Conservation (phyloP, 2,797 vertebrate species). For the Falco cherrug region DNA sequence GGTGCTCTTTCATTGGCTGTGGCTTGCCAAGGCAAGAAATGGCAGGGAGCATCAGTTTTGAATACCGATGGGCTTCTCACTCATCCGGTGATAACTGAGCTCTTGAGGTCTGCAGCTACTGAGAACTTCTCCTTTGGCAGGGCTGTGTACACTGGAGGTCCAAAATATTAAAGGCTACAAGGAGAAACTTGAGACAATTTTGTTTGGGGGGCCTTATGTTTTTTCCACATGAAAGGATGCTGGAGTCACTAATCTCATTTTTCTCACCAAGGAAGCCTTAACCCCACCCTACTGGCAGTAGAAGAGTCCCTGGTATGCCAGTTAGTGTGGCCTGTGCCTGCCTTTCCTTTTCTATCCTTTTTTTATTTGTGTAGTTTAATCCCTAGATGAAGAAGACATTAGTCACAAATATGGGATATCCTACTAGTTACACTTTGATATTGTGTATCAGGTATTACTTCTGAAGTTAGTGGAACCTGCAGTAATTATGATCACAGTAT, state of each 20-base stretch:
- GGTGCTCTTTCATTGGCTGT: background rate
- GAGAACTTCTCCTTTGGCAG: background rate
- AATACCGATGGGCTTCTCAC: background rate
- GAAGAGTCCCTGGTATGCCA: background rate
- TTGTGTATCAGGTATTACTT: background rate
- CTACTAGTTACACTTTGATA: background rate
- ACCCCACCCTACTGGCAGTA: background rate
- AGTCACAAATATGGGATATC: background rate
- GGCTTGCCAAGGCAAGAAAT: background rate
- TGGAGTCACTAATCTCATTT: background rate
- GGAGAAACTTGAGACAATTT: background rate
- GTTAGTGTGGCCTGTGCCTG: background rate
- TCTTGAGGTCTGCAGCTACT: background rate
- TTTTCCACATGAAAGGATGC: background rate
- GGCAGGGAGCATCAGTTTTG: fast-evolving
- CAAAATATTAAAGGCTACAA: background rate
- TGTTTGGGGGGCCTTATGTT: background rate
- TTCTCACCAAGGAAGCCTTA: background rate
- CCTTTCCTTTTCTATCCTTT: background rate
- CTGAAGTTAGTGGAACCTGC: background rate
- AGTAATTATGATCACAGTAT: background rate
- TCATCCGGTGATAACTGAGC: background rate
- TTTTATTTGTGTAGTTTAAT: background rate
- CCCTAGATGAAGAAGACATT: background rate
- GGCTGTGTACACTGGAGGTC: background rate